Evolutionary conservation across 1,140 invertebrate genomes (phyloP).

Genomic region (Manduca sexta): DNA sequence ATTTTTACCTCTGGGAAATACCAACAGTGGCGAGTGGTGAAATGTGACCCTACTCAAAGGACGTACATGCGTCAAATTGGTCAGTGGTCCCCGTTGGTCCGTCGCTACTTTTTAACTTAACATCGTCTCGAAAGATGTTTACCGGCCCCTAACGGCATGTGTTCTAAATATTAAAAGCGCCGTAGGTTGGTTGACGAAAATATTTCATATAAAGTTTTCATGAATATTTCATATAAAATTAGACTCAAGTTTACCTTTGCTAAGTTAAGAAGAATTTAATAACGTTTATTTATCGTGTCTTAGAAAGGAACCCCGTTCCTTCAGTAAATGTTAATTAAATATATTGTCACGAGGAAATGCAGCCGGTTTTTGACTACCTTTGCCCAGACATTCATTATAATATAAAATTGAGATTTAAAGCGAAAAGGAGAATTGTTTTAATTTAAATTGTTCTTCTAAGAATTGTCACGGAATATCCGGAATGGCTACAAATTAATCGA

Average conservation of each 20-base stretch:
- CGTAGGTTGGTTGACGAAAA: conserved; percentile 22
- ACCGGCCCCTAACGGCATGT: conserved; percentile 15
- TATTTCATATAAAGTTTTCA: conserved; percentile 32
- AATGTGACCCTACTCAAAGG: conserved; percentile 25
- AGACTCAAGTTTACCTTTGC: conserved; percentile 8
- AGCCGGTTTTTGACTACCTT: background rate
- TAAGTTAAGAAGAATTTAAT: conserved; percentile 18
- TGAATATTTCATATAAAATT: conserved; percentile 31
- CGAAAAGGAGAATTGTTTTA: background rate
- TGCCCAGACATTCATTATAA: too few relatives aligned
- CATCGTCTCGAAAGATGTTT: conserved; percentile 23
- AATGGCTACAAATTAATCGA: background rate
- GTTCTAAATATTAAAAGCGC: conserved; percentile 15
- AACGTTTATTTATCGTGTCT: background rate
- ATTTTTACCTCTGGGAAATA: conserved; percentile 24
- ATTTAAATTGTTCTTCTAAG: background rate
- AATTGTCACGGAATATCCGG: background rate
- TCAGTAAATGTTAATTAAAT: background rate
- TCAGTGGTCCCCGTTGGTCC: conserved; percentile 3
- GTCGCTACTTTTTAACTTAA: conserved; percentile 20
- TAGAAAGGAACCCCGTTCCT: background rate
- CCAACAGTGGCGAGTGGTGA: conserved; percentile 13
- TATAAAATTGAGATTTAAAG: background rate
- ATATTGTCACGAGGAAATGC: background rate
- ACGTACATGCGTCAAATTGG: conserved; percentile 19